These are phyloP conservation scores for Xylophagus ater DNA, from an alignment of 2,888 invertebrate genomes.

Conservation along the genomic window DNA sequence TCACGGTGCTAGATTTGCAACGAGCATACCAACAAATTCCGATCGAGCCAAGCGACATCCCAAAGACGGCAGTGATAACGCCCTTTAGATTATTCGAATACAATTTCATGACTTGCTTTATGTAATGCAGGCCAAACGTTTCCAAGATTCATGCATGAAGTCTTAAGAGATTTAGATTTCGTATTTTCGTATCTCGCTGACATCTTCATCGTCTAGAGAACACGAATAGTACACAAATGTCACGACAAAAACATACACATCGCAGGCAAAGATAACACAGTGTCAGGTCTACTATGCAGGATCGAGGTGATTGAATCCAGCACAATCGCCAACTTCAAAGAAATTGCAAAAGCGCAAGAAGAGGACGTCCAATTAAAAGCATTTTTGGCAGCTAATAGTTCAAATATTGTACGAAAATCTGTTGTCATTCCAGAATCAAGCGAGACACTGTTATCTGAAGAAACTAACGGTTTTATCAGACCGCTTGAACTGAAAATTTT, in stretches of 20 bases:
- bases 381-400: no score
- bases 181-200: slow-evolving; percentile 24
- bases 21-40: slow-evolving; percentile 28
- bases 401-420: no score
- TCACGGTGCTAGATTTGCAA: slow-evolving; percentile 23
- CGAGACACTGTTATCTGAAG: no score
- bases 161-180: slow-evolving; percentile 21
- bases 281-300: no score
- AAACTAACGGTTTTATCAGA: no score
- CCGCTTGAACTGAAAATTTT: no score
- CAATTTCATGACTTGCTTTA: slow-evolving; percentile 25
- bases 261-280: no score
- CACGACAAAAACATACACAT: slow-evolving; percentile 19
- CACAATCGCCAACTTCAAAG: no score
- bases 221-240: slow-evolving; percentile 16
- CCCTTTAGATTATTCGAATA: slow-evolving; percentile 31
- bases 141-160: slow-evolving; percentile 26
- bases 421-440: no score
- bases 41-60: slow-evolving; percentile 22
- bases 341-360: no score
- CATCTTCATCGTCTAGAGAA: slow-evolving; percentile 21
- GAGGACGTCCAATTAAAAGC: no score
- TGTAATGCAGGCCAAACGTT: slow-evolving; percentile 30
- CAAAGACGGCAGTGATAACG: slow-evolving; percentile 26
- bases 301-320: no score